Evolutionary conservation across 2,797 vertebrate genomes (phyloP).

Genomic region (Lates japonicus): DNA sequence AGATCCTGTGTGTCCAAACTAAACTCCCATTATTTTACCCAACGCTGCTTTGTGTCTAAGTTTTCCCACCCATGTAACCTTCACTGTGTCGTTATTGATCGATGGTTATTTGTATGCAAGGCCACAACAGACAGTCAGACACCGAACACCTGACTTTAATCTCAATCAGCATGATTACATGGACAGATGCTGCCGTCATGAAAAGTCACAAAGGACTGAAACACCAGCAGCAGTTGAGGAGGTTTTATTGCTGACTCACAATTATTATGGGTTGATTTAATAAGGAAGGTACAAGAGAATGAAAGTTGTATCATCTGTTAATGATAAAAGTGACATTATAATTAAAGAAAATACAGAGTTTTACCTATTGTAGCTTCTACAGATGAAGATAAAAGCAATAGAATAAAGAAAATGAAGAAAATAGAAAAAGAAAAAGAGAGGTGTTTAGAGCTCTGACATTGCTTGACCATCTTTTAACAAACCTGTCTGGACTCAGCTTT

Average conservation of each 20-base stretch:
- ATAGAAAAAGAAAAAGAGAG: too few relatives aligned
- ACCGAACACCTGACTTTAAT: slow-evolving; percentile 56
- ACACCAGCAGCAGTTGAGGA: not conserved
- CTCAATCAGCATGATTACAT: slow-evolving; percentile 14
- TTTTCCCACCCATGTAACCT: slow-evolving; percentile 32
- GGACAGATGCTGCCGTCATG: slow-evolving; percentile 6
- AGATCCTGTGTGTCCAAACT: not conserved
- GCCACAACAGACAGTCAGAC: slow-evolving; percentile 9
- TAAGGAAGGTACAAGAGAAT: too few relatives aligned
- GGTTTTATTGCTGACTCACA: not conserved
- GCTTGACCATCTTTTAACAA: too few relatives aligned
- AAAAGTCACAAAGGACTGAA: not conserved
- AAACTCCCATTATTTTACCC: not conserved
- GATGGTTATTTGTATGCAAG: slow-evolving; percentile 58
- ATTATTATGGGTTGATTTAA: not conserved
- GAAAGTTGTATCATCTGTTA: not conserved
- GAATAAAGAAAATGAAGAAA: too few relatives aligned
- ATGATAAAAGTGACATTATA: not conserved
- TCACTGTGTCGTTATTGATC: slow-evolving; percentile 63
- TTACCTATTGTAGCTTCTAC: too few relatives aligned
- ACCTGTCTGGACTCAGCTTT: too few relatives aligned
- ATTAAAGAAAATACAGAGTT: not conserved
- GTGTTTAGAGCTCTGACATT: too few relatives aligned
- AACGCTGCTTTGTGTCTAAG: not conserved
- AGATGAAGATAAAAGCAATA: too few relatives aligned